Percentiles rank a stretch among this genome's conserved stretches.
phyloP scores from a whole-genome alignment of 2,797 vertebrate genomes.

The Chelmon rostratus region DNA sequence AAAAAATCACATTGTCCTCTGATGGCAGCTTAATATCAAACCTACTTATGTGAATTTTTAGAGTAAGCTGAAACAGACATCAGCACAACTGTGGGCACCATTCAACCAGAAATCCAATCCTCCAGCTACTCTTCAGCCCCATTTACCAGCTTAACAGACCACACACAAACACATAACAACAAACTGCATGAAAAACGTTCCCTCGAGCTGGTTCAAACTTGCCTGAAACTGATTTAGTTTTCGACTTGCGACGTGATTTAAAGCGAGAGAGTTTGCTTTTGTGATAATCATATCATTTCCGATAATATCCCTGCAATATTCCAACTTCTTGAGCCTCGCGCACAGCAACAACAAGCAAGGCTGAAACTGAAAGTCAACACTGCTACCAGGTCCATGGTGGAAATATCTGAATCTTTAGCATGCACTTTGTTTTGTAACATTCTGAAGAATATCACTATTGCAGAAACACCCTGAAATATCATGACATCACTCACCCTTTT shows the following conservation, averaged over 20 bases:
- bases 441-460: too few species aligned
- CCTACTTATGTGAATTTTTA: background rate
- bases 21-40: background rate
- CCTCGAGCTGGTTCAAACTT: background rate
- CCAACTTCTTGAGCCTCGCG: too few species aligned
- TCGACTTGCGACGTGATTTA: background rate
- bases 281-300: background rate
- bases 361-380: too few species aligned
- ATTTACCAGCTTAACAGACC: background rate
- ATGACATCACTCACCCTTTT: too few species aligned
- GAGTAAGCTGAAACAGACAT: background rate
- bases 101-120: background rate
- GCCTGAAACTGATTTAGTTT: background rate
- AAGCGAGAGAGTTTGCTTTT: background rate
- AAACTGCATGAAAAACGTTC: background rate
- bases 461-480: too few species aligned
- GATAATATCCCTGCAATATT: too few species aligned
- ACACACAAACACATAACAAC: constrained; percentile 9
- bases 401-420: too few species aligned
- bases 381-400: too few species aligned
- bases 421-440: too few species aligned
- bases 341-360: too few species aligned
- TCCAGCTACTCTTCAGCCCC: background rate
- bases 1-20: background rate
- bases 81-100: background rate